Conservation (phyloP, 1,140 invertebrate genomes). For the Cotesia glomerata region DNA sequence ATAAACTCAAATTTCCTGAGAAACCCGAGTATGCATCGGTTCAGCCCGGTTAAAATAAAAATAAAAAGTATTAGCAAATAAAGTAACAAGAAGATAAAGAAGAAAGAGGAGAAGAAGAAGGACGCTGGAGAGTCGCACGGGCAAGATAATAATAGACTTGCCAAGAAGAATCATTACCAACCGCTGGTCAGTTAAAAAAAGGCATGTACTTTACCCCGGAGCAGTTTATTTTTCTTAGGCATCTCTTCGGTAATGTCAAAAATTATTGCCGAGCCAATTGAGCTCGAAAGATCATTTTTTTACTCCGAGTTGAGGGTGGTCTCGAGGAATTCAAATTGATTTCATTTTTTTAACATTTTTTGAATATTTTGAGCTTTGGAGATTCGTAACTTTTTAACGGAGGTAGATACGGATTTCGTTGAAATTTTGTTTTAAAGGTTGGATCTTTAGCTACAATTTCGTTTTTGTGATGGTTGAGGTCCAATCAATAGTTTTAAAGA, state of each 20-base stretch:
- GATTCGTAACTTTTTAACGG: no score
- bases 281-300: neutral
- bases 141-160: constrained; percentile 27
- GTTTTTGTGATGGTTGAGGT: no score
- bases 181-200: constrained; percentile 23
- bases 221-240: constrained; percentile 24
- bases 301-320: neutral
- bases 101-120: neutral
- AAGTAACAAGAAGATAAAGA: constrained; percentile 10
- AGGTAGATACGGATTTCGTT: no score
- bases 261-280: constrained; percentile 21
- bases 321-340: neutral
- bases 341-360: neutral
- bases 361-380: neutral
- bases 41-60: neutral
- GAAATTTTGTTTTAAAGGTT: no score
- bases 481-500: no score
- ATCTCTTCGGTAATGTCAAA: constrained; percentile 28
- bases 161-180: constrained; percentile 29
- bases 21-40: neutral
- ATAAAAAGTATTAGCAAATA: neutral
- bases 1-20: constrained; percentile 33
- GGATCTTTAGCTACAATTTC: no score
- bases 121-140: constrained; percentile 21
- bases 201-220: constrained; percentile 19